Conservation (phyloP, 1,140 invertebrate species). For the Episyrphus balteatus region DNA sequence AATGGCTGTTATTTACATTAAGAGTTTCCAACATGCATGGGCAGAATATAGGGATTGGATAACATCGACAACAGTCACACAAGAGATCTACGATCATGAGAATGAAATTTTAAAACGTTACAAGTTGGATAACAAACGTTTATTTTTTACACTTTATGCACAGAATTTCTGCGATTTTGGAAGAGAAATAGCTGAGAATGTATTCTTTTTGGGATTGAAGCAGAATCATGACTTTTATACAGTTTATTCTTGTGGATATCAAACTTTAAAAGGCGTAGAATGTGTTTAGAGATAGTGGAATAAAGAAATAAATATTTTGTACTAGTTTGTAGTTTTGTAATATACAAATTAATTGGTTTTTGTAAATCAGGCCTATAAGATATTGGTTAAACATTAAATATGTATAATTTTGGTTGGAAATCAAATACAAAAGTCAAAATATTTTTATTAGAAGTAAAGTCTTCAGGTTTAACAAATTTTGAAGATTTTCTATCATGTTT, state of each 20-base stretch:
- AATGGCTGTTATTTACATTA: constrained; percentile 28
- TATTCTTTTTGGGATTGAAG: constrained; percentile 28
- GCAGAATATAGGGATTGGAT: constrained; percentile 25
- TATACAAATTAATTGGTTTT: no score
- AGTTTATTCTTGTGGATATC: constrained; percentile 23
- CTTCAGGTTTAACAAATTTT: no score
- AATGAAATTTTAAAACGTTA: constrained; percentile 17
- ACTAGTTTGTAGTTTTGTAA: no score
- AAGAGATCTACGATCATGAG: constrained; percentile 23
- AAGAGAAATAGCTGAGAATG: constrained; percentile 25
- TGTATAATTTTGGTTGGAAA: no score
- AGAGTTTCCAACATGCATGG: constrained; percentile 26
- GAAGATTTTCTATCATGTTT: no score
- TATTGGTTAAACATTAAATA: no score
- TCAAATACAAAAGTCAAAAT: no score
- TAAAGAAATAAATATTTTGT: no score
- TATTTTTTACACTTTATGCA: constrained; percentile 28
- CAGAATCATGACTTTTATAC: constrained; percentile 22
- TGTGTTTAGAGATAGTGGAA: no score
- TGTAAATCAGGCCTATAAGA: no score
- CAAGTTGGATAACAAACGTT: constrained; percentile 20
- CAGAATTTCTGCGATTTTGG: constrained; percentile 34
- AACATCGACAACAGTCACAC: not conserved
- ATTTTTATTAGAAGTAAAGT: no score
- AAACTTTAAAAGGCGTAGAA: constrained; percentile 1